Conservation (phyloP, 2,113 vertebrate species). For the Sebastes fasciatus region DNA sequence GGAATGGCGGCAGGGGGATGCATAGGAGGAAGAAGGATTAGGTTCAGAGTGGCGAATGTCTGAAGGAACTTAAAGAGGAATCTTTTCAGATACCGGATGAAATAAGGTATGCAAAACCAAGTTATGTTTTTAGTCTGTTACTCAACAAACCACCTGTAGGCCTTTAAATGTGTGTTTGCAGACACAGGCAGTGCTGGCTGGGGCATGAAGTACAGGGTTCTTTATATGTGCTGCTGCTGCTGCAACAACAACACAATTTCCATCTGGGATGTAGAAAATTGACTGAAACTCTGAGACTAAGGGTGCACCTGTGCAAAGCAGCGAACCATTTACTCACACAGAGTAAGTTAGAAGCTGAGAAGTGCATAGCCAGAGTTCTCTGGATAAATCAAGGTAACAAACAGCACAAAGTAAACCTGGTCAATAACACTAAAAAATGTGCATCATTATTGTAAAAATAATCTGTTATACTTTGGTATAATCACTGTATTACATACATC, state of each 20-base stretch:
- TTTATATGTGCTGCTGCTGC: not conserved
- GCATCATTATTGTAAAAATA: not conserved
- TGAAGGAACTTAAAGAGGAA: constrained; percentile 62
- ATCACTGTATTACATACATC: not conserved
- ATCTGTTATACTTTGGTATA: not conserved
- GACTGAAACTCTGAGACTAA: not conserved
- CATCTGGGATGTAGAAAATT: not conserved
- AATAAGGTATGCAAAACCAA: constrained; percentile 75
- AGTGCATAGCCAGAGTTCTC: not conserved
- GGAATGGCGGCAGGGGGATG: constrained; percentile 79
- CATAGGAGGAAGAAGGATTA: constrained; percentile 75
- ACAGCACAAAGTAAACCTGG: not conserved
- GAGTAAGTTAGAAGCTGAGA: not conserved
- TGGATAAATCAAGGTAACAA: not conserved
- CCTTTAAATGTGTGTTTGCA: not conserved
- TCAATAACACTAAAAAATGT: not conserved
- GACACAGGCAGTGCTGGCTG: not conserved
- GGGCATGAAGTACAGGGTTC: not conserved
- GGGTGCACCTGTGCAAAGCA: not conserved
- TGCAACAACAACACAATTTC: not conserved
- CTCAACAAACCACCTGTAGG: not conserved
- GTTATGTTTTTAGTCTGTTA: not conserved
- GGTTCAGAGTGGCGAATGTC: constrained; percentile 56
- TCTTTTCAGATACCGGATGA: constrained; percentile 62
- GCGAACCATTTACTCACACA: not conserved